Evolutionary conservation across 2,113 vertebrate species (phyloP).

Genomic region (Brachyhypopomus gauderio): DNA sequence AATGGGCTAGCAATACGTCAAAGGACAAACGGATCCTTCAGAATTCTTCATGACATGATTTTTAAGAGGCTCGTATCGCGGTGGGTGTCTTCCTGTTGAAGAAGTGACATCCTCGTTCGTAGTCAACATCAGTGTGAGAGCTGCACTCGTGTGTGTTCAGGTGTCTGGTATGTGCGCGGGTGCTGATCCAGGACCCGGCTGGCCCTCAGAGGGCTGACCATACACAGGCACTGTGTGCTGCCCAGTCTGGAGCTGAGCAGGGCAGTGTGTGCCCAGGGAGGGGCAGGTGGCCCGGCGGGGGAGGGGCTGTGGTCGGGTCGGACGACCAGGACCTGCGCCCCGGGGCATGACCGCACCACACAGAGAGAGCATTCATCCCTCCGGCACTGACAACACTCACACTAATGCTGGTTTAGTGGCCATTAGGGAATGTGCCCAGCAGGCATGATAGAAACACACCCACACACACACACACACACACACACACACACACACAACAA

Average conservation of each 20-base stretch:
- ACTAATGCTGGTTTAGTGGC: conserved; percentile 28
- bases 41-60: background rate
- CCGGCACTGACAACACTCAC: conserved; percentile 27
- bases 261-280: conserved; percentile 33
- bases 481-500: conserved; percentile 20
- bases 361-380: conserved; percentile 28
- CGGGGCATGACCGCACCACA: conserved; percentile 14
- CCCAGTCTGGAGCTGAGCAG: conserved; percentile 18
- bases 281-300: conserved; percentile 50
- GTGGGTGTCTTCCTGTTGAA: too few species aligned
- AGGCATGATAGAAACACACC: conserved; percentile 22
- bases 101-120: too few species aligned
- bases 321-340: conserved; percentile 26
- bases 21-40: background rate
- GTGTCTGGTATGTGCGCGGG: conserved; percentile 20
- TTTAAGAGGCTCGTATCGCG: too few species aligned
- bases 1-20: background rate
- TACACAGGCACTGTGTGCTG: background rate
- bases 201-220: conserved; percentile 14
- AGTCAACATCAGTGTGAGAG: too few species aligned
- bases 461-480: conserved; percentile 35
- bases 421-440: conserved; percentile 31
- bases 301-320: background rate
- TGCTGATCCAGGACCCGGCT: conserved; percentile 1
- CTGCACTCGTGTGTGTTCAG: background rate